A percentile compares a stretch with the other conserved stretches of the same genome.
Conservation (phyloP, 2,888 invertebrate genomes). For the Limnephilus lunatus region DNA sequence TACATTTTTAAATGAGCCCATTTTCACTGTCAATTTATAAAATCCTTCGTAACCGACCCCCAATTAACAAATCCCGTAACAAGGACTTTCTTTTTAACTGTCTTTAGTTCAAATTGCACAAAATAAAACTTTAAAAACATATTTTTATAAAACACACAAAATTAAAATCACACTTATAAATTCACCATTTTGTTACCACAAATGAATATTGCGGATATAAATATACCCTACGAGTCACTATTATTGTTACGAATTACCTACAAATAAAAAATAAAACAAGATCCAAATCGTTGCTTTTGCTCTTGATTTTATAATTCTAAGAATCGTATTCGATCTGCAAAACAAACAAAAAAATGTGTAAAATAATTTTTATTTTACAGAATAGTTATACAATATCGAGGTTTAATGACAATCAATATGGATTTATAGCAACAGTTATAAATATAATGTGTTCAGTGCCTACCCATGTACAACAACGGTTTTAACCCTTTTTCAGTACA, state of each 20-base stretch:
- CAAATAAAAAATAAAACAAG: background rate
- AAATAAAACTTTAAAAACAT: background rate
- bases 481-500: no score
- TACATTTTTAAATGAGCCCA: background rate
- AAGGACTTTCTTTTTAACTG: background rate
- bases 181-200: background rate
- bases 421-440: background rate
- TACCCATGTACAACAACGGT: background rate
- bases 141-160: background rate
- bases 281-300: background rate
- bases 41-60: background rate
- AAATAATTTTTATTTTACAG: no score
- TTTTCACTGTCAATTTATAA: background rate
- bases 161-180: background rate
- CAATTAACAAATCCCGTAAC: background rate
- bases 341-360: no score
- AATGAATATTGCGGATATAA: background rate
- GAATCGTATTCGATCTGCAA: background rate
- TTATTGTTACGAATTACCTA: background rate
- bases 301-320: background rate
- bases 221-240: background rate
- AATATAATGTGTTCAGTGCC: background rate
- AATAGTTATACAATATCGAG: background rate
- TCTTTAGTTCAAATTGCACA: background rate
- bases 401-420: background rate